Evolutionary conservation across 1,140 invertebrate genomes (phyloP), one percentile per base, ranked within the genome.

Genomic region (Popillia japonica): DNA sequence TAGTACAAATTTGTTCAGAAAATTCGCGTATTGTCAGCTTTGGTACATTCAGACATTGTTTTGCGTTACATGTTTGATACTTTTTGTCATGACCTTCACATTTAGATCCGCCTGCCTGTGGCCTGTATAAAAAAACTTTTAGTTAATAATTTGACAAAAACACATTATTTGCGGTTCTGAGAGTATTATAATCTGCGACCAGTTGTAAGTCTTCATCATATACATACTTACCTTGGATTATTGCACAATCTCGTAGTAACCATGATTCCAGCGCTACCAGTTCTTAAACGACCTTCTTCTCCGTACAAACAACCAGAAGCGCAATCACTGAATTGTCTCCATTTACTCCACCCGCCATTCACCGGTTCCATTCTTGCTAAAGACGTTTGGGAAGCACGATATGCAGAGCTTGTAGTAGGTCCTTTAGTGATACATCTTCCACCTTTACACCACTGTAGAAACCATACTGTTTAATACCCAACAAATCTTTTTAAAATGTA

Each of bases 271-370:
- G 91, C 91, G 78, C 93, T 93, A 27, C 92, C 93, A 48, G 90
- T 89, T 8, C 89, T 86, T 1, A 92, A 84, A 0, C 89, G 83
- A 3, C 91, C 91, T 64, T 92, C 90, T 27, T 92, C 89, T 0
- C 90, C 90, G 79, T 90, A 89, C 0, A 95, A 86, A 83, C 94
- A 95, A 0, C 92, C 91, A 0, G 93, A 94, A 34, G 92, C 93
- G 79, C 94, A 95, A 75, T 93, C 92, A 27, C 92, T 90, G 83
- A 90, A 92, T 9, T 89, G 85, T 8, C 89, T 88, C 93, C 93
- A 94, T 59, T 90, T 88, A 27, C 91, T 90, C 92, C 93, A 94
- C 40, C 85, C 88, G 2, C 89, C 89, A 77, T 88, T 83, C 6
- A 88, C 80, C 72, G 85, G 81, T 75, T 88, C 85, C 6, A 78